These are phyloP conservation scores for Drosophila putrida DNA, from an alignment of 2,888 invertebrate genomes.

Conservation along the genomic window DNA sequence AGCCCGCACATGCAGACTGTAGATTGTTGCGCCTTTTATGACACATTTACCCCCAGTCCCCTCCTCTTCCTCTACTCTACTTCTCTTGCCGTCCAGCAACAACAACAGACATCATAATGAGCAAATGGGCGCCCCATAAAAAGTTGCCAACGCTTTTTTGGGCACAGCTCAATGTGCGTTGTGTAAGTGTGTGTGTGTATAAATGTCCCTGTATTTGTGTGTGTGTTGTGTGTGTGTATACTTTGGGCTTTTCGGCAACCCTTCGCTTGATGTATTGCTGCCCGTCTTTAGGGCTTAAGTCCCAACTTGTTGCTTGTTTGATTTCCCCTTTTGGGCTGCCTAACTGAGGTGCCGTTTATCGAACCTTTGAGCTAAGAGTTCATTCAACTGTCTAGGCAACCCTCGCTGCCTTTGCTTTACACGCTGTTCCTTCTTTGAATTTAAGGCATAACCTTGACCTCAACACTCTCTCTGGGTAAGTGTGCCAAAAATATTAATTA, in stretches of 20 bases:
- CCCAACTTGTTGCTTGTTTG: slow-evolving; percentile 44
- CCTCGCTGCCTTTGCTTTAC: slow-evolving; percentile 1
- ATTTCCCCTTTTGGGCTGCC: slow-evolving; percentile 12
- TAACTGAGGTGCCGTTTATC: slow-evolving; percentile 30
- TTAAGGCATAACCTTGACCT: slow-evolving; percentile 60
- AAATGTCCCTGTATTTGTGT: slow-evolving; percentile 22
- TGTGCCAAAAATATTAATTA: slow-evolving; percentile 72
- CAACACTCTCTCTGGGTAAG: slow-evolving; percentile 14
- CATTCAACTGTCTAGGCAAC: slow-evolving; percentile 52
- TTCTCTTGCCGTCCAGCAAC: slow-evolving; percentile 18
- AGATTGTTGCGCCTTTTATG: slow-evolving; percentile 73
- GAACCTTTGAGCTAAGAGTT: slow-evolving; percentile 16
- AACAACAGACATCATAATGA: slow-evolving; percentile 66
- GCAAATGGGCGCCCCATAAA: slow-evolving; percentile 70
- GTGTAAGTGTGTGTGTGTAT: slow-evolving; percentile 23
- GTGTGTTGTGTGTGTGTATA: slow-evolving; percentile 17
- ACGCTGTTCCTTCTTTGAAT: background rate
- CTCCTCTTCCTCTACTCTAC: background rate
- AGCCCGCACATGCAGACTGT: slow-evolving; percentile 58
- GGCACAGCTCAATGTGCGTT: slow-evolving; percentile 55
- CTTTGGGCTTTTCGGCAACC: slow-evolving; percentile 67
- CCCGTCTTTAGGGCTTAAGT: slow-evolving; percentile 24
- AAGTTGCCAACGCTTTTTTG: slow-evolving; percentile 63
- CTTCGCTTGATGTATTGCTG: slow-evolving; percentile 64
- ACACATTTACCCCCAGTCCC: slow-evolving; percentile 49